Percentiles rank a stretch among this genome's conserved stretches.
Conservation (phyloP, 2,797 vertebrate genomes). For the Oryzias sinensis region DNA sequence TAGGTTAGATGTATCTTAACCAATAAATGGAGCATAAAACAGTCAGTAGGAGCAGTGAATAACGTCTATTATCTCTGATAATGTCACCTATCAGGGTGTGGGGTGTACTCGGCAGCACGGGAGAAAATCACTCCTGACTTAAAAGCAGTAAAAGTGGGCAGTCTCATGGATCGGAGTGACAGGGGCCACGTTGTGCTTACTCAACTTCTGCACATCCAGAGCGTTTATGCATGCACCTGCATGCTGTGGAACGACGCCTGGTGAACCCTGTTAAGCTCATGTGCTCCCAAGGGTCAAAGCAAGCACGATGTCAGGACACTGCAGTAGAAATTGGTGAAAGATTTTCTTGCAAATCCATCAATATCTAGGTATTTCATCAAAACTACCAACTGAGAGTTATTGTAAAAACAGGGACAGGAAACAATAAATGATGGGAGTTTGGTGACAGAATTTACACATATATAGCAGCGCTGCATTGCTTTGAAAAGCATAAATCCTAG, state of each 20-base stretch:
- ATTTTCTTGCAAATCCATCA: background rate
- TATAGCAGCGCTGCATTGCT: no score
- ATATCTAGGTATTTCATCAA: background rate
- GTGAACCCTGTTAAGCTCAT: background rate
- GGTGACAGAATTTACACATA: no score
- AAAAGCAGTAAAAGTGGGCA: background rate
- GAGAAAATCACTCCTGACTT: background rate
- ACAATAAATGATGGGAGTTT: no score
- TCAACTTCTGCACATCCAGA: background rate
- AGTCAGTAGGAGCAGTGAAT: background rate
- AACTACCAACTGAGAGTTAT: background rate
- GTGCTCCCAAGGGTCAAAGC: background rate
- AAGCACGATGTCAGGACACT: background rate
- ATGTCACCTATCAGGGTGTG: background rate
- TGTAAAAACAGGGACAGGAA: no score
- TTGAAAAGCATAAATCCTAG: no score
- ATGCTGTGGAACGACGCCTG: background rate
- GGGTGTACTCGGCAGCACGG: background rate
- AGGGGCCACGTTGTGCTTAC: background rate
- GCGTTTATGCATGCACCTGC: background rate
- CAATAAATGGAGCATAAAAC: background rate
- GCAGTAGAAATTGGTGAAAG: background rate
- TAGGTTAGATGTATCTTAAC: no score
- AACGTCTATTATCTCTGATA: background rate
- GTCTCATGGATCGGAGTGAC: background rate